Base-by-base conservation (phyloP, 2,888 invertebrate species). In the Drosophila limbata region DNA sequence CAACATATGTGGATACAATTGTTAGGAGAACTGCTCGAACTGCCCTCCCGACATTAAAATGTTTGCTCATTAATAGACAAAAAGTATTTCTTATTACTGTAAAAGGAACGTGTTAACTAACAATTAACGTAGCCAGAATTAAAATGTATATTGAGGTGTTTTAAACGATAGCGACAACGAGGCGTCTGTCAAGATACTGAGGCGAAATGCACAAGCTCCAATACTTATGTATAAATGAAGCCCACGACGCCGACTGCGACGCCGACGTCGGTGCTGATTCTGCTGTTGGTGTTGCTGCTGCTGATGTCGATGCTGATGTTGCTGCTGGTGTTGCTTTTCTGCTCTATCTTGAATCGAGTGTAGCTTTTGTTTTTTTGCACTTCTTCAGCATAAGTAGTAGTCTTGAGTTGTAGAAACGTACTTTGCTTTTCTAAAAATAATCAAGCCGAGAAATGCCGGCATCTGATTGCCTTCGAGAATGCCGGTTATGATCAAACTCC, bases 101-200 rank as follows among this genome's bases (percentile, higher is more conserved):
- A 45, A 44, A 44, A 73, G 69, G 73, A 71, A 65, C 73, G 67
- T 64, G 63, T 42, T 48, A 73, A 64, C 69, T 60, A 53, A 44
- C 72, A 74, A 81, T 80, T 85, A 70, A 70, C 67, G 56, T 19
- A 21, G 31, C 57, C 37, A 37, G 48, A 21, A 25, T 9, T 37
- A 21, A 28, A 28, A 1, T 47, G 37, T 28, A 2, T 35, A 44
- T n/a, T 28, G 50, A n/a, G 4, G 42, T 63, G 47, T 53, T 35
- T 52, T 2, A 48, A 52, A 40, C 76, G 78, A 77, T 66, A 48
- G 61, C 42, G 65, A 65, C 74, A 59, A 57, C 64, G 10, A 50
- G 55, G 37, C 79, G 84, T 67, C 84, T 69, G 67, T 64, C 82
- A 75, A 87, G 65, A 75, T 65, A 83, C 87, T 83, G 84, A 87